Percentiles rank a stretch among this genome's conserved stretches.
phyloP scores from a whole-genome alignment of 2,797 vertebrate species.

The Chelonia mydas region DNA sequence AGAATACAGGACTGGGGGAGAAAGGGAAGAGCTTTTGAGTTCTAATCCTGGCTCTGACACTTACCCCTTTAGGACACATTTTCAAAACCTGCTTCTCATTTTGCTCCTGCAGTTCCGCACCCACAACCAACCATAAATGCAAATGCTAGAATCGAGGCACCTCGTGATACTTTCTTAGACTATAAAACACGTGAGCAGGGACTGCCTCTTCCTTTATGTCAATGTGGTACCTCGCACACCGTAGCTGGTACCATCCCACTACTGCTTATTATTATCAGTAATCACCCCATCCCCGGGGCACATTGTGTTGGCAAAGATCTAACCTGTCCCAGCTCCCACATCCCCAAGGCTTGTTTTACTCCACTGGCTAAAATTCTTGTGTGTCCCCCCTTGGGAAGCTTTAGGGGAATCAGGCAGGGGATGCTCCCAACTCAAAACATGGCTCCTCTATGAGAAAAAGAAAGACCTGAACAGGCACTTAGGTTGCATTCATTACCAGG shows the following conservation, averaged over 20 bases:
- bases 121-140: too few relatives aligned
- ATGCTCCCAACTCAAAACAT: background rate
- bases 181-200: too few relatives aligned
- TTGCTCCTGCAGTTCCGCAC: background rate
- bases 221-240: fast-evolving
- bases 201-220: too few relatives aligned
- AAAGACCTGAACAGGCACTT: background rate
- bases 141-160: too few relatives aligned
- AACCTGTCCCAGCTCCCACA: background rate
- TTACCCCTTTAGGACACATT: background rate
- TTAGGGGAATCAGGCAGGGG: background rate
- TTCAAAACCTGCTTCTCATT: background rate
- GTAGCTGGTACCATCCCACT: background rate
- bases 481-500: background rate
- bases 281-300: background rate
- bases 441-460: background rate
- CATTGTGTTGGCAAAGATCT: background rate
- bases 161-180: too few relatives aligned
- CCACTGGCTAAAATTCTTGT: background rate
- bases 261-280: background rate
- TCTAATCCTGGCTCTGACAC: background rate
- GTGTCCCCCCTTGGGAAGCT: background rate
- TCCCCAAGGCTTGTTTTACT: background rate
- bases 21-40: background rate
- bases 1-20: background rate